Evolutionary conservation across 2,113 vertebrate genomes (phyloP), one percentile per base, ranked within the genome.

Genomic region (Pachycephala philippinensis): DNA sequence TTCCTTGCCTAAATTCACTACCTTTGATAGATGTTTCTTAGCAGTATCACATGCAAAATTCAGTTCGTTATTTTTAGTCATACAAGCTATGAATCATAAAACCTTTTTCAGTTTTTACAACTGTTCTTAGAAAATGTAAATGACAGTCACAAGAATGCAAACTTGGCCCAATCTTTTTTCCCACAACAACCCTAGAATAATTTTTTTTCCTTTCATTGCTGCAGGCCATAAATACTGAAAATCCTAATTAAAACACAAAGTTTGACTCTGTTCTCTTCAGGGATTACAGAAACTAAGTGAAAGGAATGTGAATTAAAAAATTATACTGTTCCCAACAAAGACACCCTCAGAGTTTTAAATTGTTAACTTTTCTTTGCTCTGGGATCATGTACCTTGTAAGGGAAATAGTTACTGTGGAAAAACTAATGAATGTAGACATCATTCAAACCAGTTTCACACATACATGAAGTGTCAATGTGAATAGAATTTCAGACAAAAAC

Each of bases 401-500:
- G 86, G 92, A 97, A 96, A 93, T 76, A 95, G 88, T 89, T 96
- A 88, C 87, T 76, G 75, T 95, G 87, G 84, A 96, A 95, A 97
- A 91, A 78, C 75, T 89, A 93, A 93, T 95, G 95, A 97, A 96
- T 74, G 88, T 74, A 95, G 95, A 93, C 95, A 92, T 97, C 90
- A 86, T 87, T 94, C 90, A 93, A 96, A 92, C 53, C 44, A 87
- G 63, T 97, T 96, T 96, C 86, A 95, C 84, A 79, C 93, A 82
- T 81, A 93, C 88, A 96, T 13, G 74, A 94, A 96, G 81, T 96
- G 97, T 95, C 93, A 96, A 69, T 79, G 82, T 91, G 95, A 97
- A 97, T 90, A 97, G 93, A 97, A 95, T 97, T 97, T 97, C 80
- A 94, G 94, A 94, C 71, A 97, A 97, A 97, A 97, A 97, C 82